Conservation (phyloP, 2,888 invertebrate species). For the Gasteruption jaculator region DNA sequence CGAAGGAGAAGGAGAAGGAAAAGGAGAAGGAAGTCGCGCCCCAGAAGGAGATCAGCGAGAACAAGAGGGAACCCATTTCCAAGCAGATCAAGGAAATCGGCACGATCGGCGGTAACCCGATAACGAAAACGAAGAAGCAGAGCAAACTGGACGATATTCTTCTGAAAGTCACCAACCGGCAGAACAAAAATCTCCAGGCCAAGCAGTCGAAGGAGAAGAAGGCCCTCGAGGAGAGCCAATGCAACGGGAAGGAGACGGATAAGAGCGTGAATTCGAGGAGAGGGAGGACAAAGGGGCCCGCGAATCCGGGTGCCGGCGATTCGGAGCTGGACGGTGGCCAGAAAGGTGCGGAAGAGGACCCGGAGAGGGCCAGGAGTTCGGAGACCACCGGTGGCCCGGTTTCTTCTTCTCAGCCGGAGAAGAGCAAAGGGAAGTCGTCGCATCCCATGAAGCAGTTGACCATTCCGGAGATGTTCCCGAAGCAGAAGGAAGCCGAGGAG, state of each 20-base stretch:
- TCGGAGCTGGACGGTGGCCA: background rate
- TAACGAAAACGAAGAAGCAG: slow-evolving; percentile 37
- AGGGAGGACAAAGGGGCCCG: slow-evolving; percentile 32
- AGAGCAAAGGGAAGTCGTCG: slow-evolving; percentile 2
- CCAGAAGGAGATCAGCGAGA: slow-evolving; percentile 25
- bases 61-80: slow-evolving; percentile 15
- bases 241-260: slow-evolving; percentile 40
- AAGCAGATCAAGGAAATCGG: slow-evolving; percentile 25
- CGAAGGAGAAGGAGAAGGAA: slow-evolving; percentile 25
- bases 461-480: slow-evolving; percentile 34
- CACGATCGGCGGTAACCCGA: slow-evolving; percentile 24
- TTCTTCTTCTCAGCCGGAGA: slow-evolving; percentile 24
- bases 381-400: no score
- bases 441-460: slow-evolving; percentile 32
- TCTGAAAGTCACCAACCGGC: slow-evolving; percentile 43
- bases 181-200: slow-evolving; percentile 39
- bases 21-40: slow-evolving; percentile 19
- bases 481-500: slow-evolving; percentile 8
- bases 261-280: slow-evolving; percentile 30
- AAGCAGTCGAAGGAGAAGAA: slow-evolving; percentile 42
- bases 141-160: slow-evolving; percentile 47
- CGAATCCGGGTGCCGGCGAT: no score
- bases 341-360: slow-evolving; percentile 6
- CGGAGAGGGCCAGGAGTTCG: slow-evolving; percentile 29
- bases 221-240: slow-evolving; percentile 29